Base-by-base conservation (phyloP, 2,888 invertebrate species). In the Embidobia sp. region DNA sequence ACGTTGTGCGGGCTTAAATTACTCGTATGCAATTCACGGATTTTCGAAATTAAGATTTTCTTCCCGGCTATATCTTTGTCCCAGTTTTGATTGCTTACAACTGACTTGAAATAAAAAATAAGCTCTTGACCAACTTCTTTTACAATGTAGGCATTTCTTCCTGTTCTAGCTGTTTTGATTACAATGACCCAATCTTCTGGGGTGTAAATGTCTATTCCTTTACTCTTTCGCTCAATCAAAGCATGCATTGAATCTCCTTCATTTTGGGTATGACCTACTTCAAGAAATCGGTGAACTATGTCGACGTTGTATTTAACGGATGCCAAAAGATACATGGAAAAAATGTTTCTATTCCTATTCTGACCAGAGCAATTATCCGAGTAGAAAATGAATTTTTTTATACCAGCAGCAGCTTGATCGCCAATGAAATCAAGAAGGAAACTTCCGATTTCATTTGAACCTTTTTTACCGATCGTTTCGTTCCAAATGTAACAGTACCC, bases 301-400 rank as follows among this genome's bases (percentile, higher is more conserved):
- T 64, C 64, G 8, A 85, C 77, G 16, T 79, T 67, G 51, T 67
- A 80, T 33, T 80, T 79, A 19, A 66, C 59, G 6, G 81, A 49
- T 13, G 77, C 73, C 37, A 77, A 78, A 19, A 79, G 61, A 63
- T 81, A 83, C 70, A 81, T 40, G 33, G 77, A 77, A 75, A 82
- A 83, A 13, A 83, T 77, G 46, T 79, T 78, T 13, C 80, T 64
- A 63, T 83, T 85, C 26, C 79, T 51, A 74, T 84, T 84, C 77
- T 84, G 83, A 5, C 84, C 81, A 11, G 73, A 40, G 29, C 79
- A 82, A 49, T 82, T 83, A 51, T 84, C 84, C 8, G 84, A 84
- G 77, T 78, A 83, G 59, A 85, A 84, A 29, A 69, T 37, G 57
- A 82, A 83, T 40, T 81, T 78, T 40, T 69, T 78, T 13, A 76